Evolutionary conservation across 2,888 invertebrate genomes (phyloP).

Genomic region (Xylophagus ater): DNA sequence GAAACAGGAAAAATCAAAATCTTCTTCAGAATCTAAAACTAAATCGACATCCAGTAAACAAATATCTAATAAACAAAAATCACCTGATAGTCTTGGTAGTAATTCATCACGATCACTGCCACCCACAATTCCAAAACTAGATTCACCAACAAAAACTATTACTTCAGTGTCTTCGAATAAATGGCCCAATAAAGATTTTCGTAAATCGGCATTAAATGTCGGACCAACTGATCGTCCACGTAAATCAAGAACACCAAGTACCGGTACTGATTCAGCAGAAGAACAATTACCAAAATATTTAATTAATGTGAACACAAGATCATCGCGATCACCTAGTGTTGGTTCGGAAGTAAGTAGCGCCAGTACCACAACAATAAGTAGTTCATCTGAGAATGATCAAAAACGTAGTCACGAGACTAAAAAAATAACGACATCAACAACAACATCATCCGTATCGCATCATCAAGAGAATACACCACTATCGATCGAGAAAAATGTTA

Average conservation of each 20-base stretch:
- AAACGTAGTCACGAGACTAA: constrained; percentile 25
- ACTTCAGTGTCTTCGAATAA: constrained; percentile 40
- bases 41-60: constrained; percentile 26
- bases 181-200: constrained; percentile 56
- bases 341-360: constrained; percentile 43
- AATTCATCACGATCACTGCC: constrained; percentile 22
- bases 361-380: constrained; percentile 25
- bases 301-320: too few species aligned
- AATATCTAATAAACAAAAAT: constrained; percentile 23
- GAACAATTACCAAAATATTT: constrained; percentile 14
- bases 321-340: constrained; percentile 42
- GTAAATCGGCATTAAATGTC: constrained; percentile 63
- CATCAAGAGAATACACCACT: background rate
- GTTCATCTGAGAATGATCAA: constrained; percentile 39
- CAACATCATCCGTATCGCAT: constrained; percentile 33
- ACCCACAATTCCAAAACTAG: constrained; percentile 28
- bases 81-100: constrained; percentile 14
- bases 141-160: constrained; percentile 32
- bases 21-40: constrained; percentile 9
- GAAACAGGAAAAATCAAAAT: constrained; percentile 6
- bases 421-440: constrained; percentile 39
- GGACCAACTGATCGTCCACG: constrained; percentile 38
- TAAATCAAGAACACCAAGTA: constrained; percentile 37
- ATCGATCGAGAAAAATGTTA: background rate
- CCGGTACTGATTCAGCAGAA: constrained; percentile 33